phyloP scores from a whole-genome alignment of 2,797 vertebrate genomes.

The Leptoclinus maculatus region DNA sequence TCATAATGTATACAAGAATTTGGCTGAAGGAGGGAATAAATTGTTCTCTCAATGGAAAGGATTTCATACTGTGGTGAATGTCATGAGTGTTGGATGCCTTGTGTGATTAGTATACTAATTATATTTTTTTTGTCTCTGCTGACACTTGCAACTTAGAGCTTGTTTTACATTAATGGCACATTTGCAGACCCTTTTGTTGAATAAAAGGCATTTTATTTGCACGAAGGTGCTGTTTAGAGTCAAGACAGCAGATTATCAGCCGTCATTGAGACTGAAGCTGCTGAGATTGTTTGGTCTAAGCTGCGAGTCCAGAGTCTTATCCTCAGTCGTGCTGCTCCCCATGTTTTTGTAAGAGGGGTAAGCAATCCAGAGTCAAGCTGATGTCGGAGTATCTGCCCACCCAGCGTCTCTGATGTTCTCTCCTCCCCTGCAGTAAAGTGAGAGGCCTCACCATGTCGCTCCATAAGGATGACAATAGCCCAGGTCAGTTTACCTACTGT shows the following conservation, averaged over 20 bases:
- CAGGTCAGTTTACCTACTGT: constrained; percentile 78
- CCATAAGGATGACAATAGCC: constrained; percentile 74
- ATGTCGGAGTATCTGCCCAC: constrained; percentile 68
- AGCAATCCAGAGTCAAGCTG: constrained; percentile 22
- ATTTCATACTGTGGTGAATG: constrained; percentile 38
- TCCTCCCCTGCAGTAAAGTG: constrained; percentile 64
- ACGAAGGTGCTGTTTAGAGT: constrained; percentile 26
- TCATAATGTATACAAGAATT: constrained; percentile 49
- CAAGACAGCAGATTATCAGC: constrained; percentile 31
- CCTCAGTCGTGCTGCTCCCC: constrained; percentile 19
- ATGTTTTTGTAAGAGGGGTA: background rate
- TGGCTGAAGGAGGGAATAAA: constrained; percentile 32
- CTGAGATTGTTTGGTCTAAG: constrained; percentile 13
- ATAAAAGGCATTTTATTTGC: constrained; percentile 31
- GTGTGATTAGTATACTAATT: constrained; percentile 21
- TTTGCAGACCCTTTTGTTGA: constrained; percentile 43
- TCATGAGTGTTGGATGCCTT: constrained; percentile 15
- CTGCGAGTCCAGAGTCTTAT: constrained; percentile 13
- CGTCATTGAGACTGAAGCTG: constrained; percentile 1
- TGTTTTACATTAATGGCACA: constrained; percentile 30
- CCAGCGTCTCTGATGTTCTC: constrained; percentile 45
- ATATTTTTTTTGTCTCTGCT: constrained; percentile 12
- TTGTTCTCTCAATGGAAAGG: constrained; percentile 33
- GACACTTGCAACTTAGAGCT: constrained; percentile 6
- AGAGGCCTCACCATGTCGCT: constrained; percentile 69